Evolutionary conservation across 2,113 vertebrate genomes (phyloP), one percentile per base, ranked within the genome.

Genomic region (Lepisosteus oculatus): DNA sequence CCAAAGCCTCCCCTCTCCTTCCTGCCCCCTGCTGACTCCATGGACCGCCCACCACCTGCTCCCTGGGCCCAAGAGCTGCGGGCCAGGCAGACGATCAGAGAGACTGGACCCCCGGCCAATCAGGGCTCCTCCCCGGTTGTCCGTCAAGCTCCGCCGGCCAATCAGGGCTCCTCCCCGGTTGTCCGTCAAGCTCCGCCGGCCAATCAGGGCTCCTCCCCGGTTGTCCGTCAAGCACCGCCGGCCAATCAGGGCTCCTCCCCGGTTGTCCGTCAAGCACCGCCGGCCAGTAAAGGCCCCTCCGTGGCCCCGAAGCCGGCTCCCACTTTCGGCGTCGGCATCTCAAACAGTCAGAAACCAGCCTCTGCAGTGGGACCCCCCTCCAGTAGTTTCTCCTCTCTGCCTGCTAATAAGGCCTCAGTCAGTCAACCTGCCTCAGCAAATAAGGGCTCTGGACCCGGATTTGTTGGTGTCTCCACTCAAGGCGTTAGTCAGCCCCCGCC

Each of bases 11-110:
- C 82, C 2, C 86, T 93, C 42, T 91, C 90, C 61, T 92, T 93
- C 77, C 84, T 92, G 42, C 90, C 90, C 8, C 90, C 91, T n/a
- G 85, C 90, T 14, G 90, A 92, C 76, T 85, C 91, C 75, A 86
- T 84, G 59, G 91, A 93, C 76, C 87, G 84, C 7, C 90, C 91
- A 0, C 86, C 90, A 57, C 91, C 90, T 0, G 88, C 91, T 0
- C 91, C 91, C 3, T 93, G 91, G 91, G 90, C 91, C 0, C 88
- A 92, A 65, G 90, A 93, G 79, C 87, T 93, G 51, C 90, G 86
- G 83, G 88, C 88, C 74, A 83, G 90, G 68, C 72, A 76, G 42
- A 90, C 89, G 0, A 86, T 81, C 77, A 80, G 88, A 66, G 84
- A 89, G n/a, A 8, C 57, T 6, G 3, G 12, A 8, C 57, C 3